phyloP scores from a whole-genome alignment of 2,888 invertebrate species.

The Onchidella celtica region DNA sequence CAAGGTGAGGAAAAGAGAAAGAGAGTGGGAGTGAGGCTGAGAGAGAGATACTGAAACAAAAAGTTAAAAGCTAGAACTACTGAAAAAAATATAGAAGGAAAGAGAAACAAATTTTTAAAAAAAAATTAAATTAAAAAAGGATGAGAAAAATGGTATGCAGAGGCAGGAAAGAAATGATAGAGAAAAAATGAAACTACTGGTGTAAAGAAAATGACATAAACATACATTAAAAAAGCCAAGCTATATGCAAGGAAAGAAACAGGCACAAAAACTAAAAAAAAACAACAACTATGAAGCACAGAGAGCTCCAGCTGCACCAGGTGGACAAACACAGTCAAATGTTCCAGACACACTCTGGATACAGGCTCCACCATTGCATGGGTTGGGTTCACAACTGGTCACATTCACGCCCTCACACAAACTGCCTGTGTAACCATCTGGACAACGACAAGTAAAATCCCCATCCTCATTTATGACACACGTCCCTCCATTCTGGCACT shows the following conservation, averaged over 20 bases:
- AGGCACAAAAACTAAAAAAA: conserved; percentile 1
- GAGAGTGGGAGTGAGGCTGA: background rate
- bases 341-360: conserved; percentile 53
- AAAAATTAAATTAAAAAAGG: too few species aligned
- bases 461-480: conserved; percentile 56
- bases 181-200: too few species aligned
- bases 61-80: too few species aligned
- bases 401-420: conserved; percentile 56
- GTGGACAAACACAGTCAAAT: conserved; percentile 62
- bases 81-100: background rate
- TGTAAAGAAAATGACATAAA: too few species aligned
- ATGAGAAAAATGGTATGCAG: too few species aligned
- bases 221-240: too few species aligned
- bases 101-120: too few species aligned
- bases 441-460: conserved; percentile 62
- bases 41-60: background rate
- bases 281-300: background rate
- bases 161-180: too few species aligned
- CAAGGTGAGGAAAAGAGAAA: background rate
- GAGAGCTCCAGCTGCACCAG: conserved; percentile 53
- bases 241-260: background rate
- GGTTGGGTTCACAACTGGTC: conserved; percentile 37
- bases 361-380: conserved; percentile 60
- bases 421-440: conserved; percentile 61
- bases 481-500: conserved; percentile 65